These are phyloP conservation scores for Corythornis madagascariensis DNA, from an alignment of 2,113 vertebrate species.

Conservation along the genomic window DNA sequence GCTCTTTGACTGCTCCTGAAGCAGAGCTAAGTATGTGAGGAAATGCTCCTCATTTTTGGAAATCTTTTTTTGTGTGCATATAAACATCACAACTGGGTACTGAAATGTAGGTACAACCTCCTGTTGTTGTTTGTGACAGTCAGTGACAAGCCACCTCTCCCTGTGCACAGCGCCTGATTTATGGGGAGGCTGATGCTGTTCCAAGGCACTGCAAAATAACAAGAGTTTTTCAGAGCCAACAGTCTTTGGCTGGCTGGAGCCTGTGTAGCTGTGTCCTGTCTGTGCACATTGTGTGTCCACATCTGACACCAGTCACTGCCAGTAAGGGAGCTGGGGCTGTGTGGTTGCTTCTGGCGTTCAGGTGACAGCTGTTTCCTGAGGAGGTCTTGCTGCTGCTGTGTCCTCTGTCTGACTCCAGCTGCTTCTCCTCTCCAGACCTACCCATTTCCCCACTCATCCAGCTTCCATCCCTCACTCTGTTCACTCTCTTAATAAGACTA, in stretches of 20 bases:
- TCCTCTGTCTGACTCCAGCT: neutral
- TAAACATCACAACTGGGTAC: neutral
- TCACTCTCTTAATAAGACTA: neutral
- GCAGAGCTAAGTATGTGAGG: neutral
- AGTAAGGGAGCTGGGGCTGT: fast-evolving
- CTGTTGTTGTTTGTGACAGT: neutral
- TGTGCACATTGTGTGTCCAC: fast-evolving
- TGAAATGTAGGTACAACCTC: neutral
- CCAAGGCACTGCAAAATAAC: neutral
- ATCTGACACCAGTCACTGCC: neutral
- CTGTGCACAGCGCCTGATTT: neutral
- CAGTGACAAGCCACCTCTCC: neutral
- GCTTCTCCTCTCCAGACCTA: neutral
- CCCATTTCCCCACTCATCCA: neutral
- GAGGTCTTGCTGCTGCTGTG: neutral
- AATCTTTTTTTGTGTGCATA: neutral
- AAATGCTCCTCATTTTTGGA: neutral
- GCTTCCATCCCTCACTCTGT: neutral
- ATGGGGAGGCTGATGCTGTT: neutral
- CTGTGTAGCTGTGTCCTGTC: neutral
- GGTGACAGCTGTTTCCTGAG: neutral
- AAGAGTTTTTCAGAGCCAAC: neutral
- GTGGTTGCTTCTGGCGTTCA: neutral
- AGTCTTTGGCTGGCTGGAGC: neutral
- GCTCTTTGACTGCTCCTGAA: neutral